A percentile compares a stretch with the other conserved stretches of the same genome.
These are phyloP conservation scores for Acrossocheilus fasciatus DNA, from an alignment of 2,797 vertebrate species.

Conservation along the genomic window DNA sequence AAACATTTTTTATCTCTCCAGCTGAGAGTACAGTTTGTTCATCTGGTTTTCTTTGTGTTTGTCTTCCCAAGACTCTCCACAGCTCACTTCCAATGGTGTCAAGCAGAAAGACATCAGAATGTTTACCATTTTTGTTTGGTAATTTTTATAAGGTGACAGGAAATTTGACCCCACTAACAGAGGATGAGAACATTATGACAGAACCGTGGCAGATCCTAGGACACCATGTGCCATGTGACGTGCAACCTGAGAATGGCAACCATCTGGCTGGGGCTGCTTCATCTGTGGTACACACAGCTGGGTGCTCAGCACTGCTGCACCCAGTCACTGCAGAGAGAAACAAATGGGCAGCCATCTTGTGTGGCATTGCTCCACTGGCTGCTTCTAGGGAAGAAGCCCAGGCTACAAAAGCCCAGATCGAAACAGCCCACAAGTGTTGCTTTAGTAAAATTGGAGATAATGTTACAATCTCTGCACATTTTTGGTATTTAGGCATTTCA, in stretches of 20 bases:
- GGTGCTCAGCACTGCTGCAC: conserved; percentile 25
- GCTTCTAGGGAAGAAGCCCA: conserved; percentile 32
- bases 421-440: conserved; percentile 8
- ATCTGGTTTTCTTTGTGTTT: conserved; percentile 24
- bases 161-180: conserved; percentile 10
- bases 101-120: neutral
- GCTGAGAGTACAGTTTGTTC: conserved; percentile 11
- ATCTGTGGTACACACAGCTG: conserved; percentile 32
- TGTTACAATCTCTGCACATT: neutral
- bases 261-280: conserved; percentile 32
- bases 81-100: neutral
- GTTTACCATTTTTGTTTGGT: neutral
- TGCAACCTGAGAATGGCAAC: conserved; percentile 31
- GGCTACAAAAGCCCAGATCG: neutral
- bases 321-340: conserved; percentile 38
- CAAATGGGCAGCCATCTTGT: conserved; percentile 52
- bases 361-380: conserved; percentile 41
- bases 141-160: neutral
- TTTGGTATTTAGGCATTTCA: neutral
- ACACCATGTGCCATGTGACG: conserved; percentile 5
- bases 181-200: neutral
- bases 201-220: conserved; percentile 5
- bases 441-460: neutral
- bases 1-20: conserved; percentile 34
- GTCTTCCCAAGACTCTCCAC: neutral